These are phyloP conservation scores for Tiliacea citrago DNA, from an alignment of 2,888 invertebrate genomes.

Conservation along the genomic window DNA sequence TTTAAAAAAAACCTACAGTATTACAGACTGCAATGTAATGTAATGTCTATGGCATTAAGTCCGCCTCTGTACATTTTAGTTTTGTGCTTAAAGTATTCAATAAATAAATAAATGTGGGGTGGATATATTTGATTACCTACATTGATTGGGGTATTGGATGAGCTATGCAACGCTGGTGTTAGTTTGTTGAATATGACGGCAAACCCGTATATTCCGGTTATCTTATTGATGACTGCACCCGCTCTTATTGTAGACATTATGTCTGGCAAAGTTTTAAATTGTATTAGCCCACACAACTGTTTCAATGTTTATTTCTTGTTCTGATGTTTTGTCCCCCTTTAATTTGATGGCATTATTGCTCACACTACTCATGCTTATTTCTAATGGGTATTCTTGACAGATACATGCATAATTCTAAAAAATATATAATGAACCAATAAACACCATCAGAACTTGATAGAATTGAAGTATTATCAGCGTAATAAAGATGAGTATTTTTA, in stretches of 20 bases:
- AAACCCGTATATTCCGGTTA: too few species aligned
- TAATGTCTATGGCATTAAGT: too few species aligned
- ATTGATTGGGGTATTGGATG: not conserved
- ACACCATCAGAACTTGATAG: not conserved
- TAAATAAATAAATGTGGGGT: too few species aligned
- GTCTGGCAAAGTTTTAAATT: not conserved
- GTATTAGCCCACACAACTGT: not conserved
- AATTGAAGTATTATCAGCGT: not conserved
- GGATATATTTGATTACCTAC: not conserved
- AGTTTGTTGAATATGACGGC: not conserved
- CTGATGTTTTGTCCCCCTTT: too few species aligned
- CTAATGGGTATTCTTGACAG: not conserved
- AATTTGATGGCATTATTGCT: not conserved
- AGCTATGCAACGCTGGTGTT: not conserved
- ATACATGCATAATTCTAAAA: not conserved
- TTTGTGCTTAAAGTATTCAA: too few species aligned
- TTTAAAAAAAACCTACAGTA: too few species aligned
- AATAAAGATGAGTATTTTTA: slow-evolving; percentile 39
- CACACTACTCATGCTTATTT: too few species aligned
- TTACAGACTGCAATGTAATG: too few species aligned
- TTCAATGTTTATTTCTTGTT: not conserved
- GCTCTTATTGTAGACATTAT: not conserved
- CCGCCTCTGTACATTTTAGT: too few species aligned
- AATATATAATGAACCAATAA: not conserved
- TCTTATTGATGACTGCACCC: not conserved